Evolutionary conservation across 2,113 vertebrate genomes (phyloP).

Genomic region (cat (Felis catus)): F.catus_Fca126_mat1.0 CM031423.1:70155001-70155500

Average conservation of each 20-base stretch:
- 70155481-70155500: neutral
- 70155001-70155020: too few species aligned
- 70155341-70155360: neutral
- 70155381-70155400: neutral
- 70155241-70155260: neutral
- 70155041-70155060: too few species aligned
- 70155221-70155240: neutral
- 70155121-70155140: too few species aligned
- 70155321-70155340: neutral
- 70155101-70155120: too few species aligned
- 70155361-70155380: neutral
- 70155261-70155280: neutral
- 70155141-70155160: too few species aligned
- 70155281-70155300: neutral
- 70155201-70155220: neutral
- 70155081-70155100: too few species aligned
- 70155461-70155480: neutral
- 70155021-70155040: too few species aligned
- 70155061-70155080: too few species aligned
- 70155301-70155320: neutral
- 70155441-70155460: constrained; percentile 4
- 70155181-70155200: neutral
- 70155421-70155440: neutral
- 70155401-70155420: neutral
- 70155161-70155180: neutral